Conservation (phyloP, 1,140 invertebrate species). For the Oryzaephilus surinamensis region DNA sequence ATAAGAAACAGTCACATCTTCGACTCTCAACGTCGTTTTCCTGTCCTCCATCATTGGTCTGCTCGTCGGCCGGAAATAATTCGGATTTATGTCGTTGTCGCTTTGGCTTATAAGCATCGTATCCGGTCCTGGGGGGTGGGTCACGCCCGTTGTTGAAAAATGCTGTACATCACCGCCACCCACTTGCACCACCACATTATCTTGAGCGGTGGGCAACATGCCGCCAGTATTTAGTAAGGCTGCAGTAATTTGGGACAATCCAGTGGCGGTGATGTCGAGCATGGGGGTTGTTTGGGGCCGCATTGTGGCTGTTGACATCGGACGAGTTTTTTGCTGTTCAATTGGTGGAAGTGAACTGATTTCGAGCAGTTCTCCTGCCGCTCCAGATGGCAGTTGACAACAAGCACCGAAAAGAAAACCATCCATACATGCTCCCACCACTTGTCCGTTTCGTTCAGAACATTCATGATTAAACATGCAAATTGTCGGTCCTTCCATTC, state of each 20-base stretch:
- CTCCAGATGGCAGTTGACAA: constrained; percentile 53
- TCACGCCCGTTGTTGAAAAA: constrained; percentile 39
- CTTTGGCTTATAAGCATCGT: constrained; percentile 54
- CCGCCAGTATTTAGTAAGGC: constrained; percentile 35
- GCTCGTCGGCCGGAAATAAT: constrained; percentile 43
- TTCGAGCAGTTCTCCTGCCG: constrained; percentile 33
- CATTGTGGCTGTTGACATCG: constrained; percentile 10
- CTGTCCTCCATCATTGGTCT: constrained; percentile 27
- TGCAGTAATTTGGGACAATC: constrained; percentile 42
- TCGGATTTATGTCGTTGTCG: constrained; percentile 48
- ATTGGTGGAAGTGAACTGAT: constrained; percentile 29
- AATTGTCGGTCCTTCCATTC: constrained; percentile 57
- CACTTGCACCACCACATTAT: constrained; percentile 30
- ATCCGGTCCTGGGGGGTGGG: constrained; percentile 49
- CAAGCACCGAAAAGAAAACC: constrained; percentile 86
- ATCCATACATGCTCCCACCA: constrained; percentile 83
- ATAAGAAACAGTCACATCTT: constrained; percentile 19
- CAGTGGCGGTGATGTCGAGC: constrained; percentile 29
- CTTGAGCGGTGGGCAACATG: constrained; percentile 27
- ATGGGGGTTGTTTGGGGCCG: constrained; percentile 14
- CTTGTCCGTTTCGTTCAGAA: constrained; percentile 62
- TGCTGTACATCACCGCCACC: constrained; percentile 26
- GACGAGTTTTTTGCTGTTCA: constrained; percentile 13
- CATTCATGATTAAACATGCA: constrained; percentile 95
- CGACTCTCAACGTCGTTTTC: constrained; percentile 24